Percentiles rank a stretch among this genome's conserved stretches.
Conservation (phyloP, 2,888 invertebrate species). For the Tetragonisca angustula region DNA sequence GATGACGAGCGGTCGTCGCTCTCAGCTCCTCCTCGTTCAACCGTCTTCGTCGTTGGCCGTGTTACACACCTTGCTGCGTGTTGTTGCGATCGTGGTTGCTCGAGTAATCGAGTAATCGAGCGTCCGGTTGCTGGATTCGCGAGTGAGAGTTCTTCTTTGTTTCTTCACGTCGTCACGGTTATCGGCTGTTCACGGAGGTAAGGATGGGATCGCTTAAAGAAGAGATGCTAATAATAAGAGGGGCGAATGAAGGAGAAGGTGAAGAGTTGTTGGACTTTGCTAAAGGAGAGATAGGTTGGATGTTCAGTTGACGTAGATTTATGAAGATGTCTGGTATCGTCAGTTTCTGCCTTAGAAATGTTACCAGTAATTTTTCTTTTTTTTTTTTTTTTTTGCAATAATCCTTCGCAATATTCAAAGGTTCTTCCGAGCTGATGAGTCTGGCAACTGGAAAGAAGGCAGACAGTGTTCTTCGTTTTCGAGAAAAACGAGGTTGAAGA, state of each 20-base stretch:
- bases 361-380: no score
- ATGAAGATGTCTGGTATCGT: no score
- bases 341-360: background rate
- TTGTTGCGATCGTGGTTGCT: background rate
- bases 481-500: no score
- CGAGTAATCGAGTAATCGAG: background rate
- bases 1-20: slow-evolving; percentile 51
- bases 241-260: background rate
- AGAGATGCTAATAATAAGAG: background rate
- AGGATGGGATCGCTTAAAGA: background rate
- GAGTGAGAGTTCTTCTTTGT: background rate
- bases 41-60: slow-evolving; percentile 56
- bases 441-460: no score
- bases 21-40: slow-evolving; percentile 59
- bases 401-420: no score
- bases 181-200: background rate
- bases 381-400: no score
- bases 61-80: slow-evolving; percentile 16
- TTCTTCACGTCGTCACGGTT: background rate
- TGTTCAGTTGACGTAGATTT: background rate
- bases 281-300: background rate
- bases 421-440: no score
- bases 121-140: background rate
- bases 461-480: no score
- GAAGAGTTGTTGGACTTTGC: background rate